Evolutionary conservation across 2,797 vertebrate genomes (phyloP), one percentile per base, ranked within the genome.

Genomic region (Enteromius afrohamiltoni): DNA sequence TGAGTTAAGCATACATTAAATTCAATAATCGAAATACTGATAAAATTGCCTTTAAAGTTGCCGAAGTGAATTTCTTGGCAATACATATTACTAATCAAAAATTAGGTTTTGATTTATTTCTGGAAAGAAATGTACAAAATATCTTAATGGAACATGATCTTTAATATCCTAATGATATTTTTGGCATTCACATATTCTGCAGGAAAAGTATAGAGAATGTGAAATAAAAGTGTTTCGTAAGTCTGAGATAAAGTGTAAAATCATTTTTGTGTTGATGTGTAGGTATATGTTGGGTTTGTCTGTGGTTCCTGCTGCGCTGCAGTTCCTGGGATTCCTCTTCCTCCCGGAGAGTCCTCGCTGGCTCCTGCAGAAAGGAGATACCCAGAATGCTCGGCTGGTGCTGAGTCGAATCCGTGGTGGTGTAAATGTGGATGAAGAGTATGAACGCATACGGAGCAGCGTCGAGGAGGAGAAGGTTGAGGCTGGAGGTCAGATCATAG

Each of bases 261-360:
- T 34, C 0, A 2, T 40, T 26, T 53, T 26, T 75, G 23, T 77
- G 23, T 34, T 29, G 14, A 10, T 77, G 47, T 89, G 1, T 77
- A 99, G 98, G 90, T 99, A 97, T 91, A 99, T 99, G 98, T 86
- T 99, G 89, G 98, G 98, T 23, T 92, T 99, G 79, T 98, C 98
- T 0, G 91, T 94, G 19, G 62, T 97, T 45, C 98, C 98, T 0
- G 96, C 97, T 0, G 82, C 94, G 64, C 89, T 99, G 87, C 98
- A 99, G 91, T 99, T 99, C 58, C 40, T 96, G 13, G 97, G 98
- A 14, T 99, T 99, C 93, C 91, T 98, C 42, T 98, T 98, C 86
- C 94, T 99, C 64, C 98, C 98, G 0, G 98, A 99, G 92, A 99
- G 98, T 88, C 98, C 98, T 1, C 96, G 98, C 55, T 99, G 98